These are phyloP conservation scores for Gallirallus australis DNA, from an alignment of 2,797 vertebrate species.

Conservation along the genomic window DNA sequence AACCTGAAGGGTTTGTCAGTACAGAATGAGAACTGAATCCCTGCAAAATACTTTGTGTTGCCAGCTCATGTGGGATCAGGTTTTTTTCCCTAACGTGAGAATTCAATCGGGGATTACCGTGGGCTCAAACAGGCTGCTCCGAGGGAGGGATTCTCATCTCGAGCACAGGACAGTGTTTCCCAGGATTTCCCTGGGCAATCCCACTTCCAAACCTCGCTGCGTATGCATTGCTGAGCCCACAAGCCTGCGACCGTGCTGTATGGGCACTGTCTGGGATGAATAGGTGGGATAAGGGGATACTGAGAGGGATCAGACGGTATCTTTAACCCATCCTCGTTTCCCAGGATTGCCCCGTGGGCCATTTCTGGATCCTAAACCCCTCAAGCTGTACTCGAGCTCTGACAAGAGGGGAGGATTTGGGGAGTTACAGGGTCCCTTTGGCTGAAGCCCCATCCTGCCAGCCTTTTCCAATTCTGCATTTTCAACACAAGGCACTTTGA, in stretches of 20 bases:
- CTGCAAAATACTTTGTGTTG: not conserved
- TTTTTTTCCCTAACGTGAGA: accelerated
- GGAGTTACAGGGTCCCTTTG: not conserved
- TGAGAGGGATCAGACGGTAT: accelerated
- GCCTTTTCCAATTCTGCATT: not conserved
- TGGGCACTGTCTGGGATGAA: not conserved
- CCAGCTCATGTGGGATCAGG: not conserved
- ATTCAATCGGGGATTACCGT: accelerated
- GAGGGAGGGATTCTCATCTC: not conserved
- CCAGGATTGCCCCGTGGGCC: not conserved
- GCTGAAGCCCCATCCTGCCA: not conserved
- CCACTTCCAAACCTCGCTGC: not conserved
- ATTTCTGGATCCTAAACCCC: not conserved
- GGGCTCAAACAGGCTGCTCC: not conserved
- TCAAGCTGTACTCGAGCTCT: not conserved
- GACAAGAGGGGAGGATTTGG: not conserved
- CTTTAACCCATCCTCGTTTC: not conserved
- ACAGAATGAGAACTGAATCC: not conserved
- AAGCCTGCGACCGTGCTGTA: accelerated
- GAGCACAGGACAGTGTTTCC: accelerated
- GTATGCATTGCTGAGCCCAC: accelerated
- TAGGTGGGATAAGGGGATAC: not conserved
- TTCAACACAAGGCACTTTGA: not conserved
- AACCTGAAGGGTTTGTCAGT: accelerated
- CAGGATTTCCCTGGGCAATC: not conserved